phyloP scores from a whole-genome alignment of 2,888 invertebrate genomes.

The Mesopsocus fuscifrons region DNA sequence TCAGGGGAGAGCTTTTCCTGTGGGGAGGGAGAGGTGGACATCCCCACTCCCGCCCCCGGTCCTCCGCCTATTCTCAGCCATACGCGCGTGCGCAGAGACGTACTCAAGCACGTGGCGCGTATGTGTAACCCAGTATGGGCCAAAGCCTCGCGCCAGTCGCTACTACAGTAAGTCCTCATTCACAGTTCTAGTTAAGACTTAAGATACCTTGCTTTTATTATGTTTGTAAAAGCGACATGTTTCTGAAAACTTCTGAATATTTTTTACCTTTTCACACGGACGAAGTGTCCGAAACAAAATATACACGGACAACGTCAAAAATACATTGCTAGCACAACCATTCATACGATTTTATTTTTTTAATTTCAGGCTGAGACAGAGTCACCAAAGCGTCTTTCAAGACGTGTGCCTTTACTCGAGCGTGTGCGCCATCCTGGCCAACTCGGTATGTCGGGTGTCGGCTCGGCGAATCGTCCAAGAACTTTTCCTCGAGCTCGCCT shows the following conservation, averaged over 20 bases:
- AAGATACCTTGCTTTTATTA: too few relatives aligned
- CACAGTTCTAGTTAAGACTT: too few relatives aligned
- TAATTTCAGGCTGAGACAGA: slow-evolving; percentile 32
- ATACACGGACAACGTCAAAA: too few relatives aligned
- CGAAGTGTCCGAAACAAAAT: too few relatives aligned
- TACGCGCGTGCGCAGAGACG: slow-evolving; percentile 31
- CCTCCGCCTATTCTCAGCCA: not conserved
- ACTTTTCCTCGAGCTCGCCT: slow-evolving; percentile 69
- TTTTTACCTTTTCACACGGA: too few relatives aligned
- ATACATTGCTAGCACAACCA: too few relatives aligned
- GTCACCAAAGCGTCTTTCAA: slow-evolving; percentile 34
- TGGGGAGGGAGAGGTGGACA: not conserved
- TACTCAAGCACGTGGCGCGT: slow-evolving; percentile 51
- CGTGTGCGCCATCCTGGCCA: slow-evolving; percentile 57
- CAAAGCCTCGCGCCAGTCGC: slow-evolving; percentile 60
- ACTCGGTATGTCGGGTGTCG: slow-evolving; percentile 61
- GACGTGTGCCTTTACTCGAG: slow-evolving; percentile 88
- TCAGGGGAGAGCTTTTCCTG: slow-evolving; percentile 3
- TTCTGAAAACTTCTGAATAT: too few relatives aligned
- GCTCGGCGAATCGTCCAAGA: slow-evolving; percentile 83
- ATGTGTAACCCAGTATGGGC: slow-evolving; percentile 61
- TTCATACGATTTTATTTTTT: too few relatives aligned
- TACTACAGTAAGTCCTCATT: slow-evolving; percentile 34
- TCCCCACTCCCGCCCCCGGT: too few relatives aligned
- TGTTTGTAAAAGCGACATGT: too few relatives aligned